Evolutionary conservation across 2,888 invertebrate genomes (phyloP), one percentile per base, ranked within the genome.

Genomic region (Tetropium fuscum): DNA sequence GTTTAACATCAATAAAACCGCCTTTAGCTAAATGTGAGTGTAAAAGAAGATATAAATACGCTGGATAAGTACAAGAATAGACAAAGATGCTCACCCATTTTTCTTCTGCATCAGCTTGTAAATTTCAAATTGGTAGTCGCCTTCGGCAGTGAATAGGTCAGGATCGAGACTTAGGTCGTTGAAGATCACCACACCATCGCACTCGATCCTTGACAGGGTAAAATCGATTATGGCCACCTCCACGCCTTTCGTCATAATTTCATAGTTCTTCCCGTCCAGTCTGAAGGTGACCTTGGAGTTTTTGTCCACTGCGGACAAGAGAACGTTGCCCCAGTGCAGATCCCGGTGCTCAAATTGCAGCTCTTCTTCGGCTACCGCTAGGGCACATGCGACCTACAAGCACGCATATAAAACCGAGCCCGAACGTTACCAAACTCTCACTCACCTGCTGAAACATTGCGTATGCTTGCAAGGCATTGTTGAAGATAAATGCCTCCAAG

Each of bases 281-380:
- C 76, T 82, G 74, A 85, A 92, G 0, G 69, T 69, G 1, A 85
- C 73, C 64, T 84, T 83, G 78, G 86, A 83, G 30, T 71, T 58
- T 16, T 55, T 60, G 13, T 74, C 69, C 1, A 86, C 83, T 1
- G 90, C 90, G 13, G 88, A 84, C 22, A 98, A 86, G 43, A 98
- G 83, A 57, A 98, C 87, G 82, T 98, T 98, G 7, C 97, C 97
- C 92, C 95, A 93, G 82, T 98, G 98, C 60, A 98, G 84, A 80
- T 98, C 98, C 32, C 98, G 87, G 76, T 98, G 98, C 78, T 98
- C 98, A 80, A 98, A 98, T 79, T 94, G 87, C 43, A 91, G 84
- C 4, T 87, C 87, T 65, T 87, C 85, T 81, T 98, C 98, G 0
- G 92, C 98, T 16, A 95, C 91, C 1, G 96, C 95, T 71, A 98